Percentiles rank a stretch among this genome's conserved stretches.
Conservation (phyloP, 2,113 vertebrate genomes). For the Menura novaehollandiae region DNA sequence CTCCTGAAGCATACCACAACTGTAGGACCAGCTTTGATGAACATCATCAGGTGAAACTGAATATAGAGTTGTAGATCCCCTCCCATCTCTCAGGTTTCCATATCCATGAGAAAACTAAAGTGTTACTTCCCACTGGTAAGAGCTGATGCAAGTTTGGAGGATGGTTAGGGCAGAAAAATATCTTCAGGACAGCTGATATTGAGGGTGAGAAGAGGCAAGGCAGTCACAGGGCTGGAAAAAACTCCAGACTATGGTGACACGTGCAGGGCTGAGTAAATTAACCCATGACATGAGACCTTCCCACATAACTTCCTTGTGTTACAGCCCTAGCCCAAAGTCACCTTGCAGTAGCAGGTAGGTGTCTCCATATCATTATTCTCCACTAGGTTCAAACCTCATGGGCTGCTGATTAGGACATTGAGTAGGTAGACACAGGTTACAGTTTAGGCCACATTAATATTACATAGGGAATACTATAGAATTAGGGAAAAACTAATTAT, state of each 20-base stretch:
- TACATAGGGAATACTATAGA: neutral
- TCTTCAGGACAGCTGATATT: neutral
- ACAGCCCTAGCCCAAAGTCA: neutral
- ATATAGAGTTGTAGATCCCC: neutral
- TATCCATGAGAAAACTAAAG: neutral
- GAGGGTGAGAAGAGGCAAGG: neutral
- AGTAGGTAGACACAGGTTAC: neutral
- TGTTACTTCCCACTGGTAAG: neutral
- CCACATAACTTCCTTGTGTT: neutral
- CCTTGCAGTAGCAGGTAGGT: neutral
- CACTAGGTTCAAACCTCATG: neutral
- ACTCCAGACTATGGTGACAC: fast-evolving
- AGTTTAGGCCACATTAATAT: neutral
- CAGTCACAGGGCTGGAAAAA: neutral
- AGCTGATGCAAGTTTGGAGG: neutral
- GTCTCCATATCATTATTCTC: neutral
- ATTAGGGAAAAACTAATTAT: neutral
- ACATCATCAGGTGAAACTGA: neutral
- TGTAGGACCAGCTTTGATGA: neutral
- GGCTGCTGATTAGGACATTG: neutral
- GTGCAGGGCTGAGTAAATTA: neutral
- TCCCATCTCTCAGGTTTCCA: neutral
- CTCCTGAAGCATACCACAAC: neutral
- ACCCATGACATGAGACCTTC: neutral
- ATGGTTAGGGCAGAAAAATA: neutral